Conservation (phyloP, 2,797 vertebrate genomes). For the Arvicola amphibius region DNA sequence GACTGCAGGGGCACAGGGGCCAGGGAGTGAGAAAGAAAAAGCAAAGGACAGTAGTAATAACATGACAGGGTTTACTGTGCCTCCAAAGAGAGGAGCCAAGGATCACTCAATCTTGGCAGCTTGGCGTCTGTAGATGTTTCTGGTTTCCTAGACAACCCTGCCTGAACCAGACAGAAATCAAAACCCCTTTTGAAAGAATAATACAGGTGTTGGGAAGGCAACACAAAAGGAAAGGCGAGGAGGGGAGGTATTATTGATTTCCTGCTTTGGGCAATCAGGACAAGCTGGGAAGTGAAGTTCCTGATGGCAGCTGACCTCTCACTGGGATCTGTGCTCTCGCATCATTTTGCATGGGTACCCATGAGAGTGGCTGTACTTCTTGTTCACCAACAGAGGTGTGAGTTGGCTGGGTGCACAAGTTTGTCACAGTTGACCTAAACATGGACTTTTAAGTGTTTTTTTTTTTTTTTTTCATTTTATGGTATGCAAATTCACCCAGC, state of each 20-base stretch:
- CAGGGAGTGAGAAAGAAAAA: neutral
- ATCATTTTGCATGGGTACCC: neutral
- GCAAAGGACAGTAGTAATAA: neutral
- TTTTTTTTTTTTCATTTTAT: neutral
- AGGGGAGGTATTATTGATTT: neutral
- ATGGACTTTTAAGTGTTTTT: neutral
- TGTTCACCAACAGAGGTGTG: neutral
- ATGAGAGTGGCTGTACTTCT: neutral
- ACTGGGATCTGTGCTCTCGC: neutral
- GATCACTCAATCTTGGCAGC: neutral
- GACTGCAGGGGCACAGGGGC: neutral
- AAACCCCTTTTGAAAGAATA: slow-evolving; percentile 44
- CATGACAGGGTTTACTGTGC: neutral
- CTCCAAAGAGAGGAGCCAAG: neutral
- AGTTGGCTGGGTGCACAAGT: neutral
- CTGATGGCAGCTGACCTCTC: slow-evolving; percentile 11
- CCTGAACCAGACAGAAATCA: slow-evolving; percentile 43
- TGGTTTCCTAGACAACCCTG: slow-evolving; percentile 71
- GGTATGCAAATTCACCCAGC: neutral
- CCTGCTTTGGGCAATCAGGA: neutral
- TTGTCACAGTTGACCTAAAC: neutral
- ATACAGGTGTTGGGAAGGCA: neutral
- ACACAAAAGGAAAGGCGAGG: slow-evolving; percentile 3
- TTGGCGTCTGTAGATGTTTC: slow-evolving; percentile 23
- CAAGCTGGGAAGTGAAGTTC: neutral